These are phyloP conservation scores for Ecdyonurus torrentis DNA, from an alignment of 2,888 invertebrate genomes.

Conservation along the genomic window DNA sequence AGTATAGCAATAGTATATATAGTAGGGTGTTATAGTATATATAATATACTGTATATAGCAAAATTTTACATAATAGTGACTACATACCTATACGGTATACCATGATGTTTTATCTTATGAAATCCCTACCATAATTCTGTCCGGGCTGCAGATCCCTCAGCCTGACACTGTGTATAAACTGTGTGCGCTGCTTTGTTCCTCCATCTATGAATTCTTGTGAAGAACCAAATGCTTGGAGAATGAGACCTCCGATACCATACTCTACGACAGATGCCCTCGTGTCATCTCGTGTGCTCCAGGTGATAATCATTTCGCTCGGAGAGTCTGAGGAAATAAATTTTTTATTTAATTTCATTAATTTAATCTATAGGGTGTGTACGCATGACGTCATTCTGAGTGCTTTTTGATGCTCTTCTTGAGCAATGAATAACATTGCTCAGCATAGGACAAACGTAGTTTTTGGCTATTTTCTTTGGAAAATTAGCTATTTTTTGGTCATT, in stretches of 20 bases:
- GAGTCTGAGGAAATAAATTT: conserved; percentile 30
- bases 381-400: too few relatives aligned
- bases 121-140: conserved; percentile 40
- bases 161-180: conserved; percentile 63
- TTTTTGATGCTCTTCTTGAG: too few relatives aligned
- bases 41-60: too few relatives aligned
- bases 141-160: conserved; percentile 41
- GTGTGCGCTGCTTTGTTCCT: conserved; percentile 39
- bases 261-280: conserved; percentile 51
- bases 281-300: conserved; percentile 64
- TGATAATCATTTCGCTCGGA: conserved; percentile 52
- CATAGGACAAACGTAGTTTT: too few relatives aligned
- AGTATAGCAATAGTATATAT: too few relatives aligned
- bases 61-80: too few relatives aligned
- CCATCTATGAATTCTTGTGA: conserved; percentile 56
- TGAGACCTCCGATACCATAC: conserved; percentile 48
- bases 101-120: not conserved
- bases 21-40: too few relatives aligned
- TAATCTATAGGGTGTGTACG: not conserved
- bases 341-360: not conserved
- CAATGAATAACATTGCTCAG: too few relatives aligned
- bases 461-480: too few relatives aligned
- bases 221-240: conserved; percentile 35
- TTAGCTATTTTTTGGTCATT: too few relatives aligned
- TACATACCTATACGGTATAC: too few relatives aligned